These are phyloP conservation scores for Morelia viridis DNA, from an alignment of 2,797 vertebrate genomes.

Conservation along the genomic window DNA sequence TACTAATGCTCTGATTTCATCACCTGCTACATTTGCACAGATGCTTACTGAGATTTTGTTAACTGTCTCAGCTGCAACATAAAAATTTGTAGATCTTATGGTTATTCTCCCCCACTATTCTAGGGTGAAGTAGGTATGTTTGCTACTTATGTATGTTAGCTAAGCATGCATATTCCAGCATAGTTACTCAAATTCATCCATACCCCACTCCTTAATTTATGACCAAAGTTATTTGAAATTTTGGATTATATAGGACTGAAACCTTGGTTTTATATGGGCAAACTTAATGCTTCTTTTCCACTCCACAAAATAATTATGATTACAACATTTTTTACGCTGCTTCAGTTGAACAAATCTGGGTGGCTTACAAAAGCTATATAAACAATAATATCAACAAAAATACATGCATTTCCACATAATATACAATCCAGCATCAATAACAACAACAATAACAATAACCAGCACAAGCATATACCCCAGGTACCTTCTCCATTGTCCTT, in stretches of 20 bases:
- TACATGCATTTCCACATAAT: background rate
- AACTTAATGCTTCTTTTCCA: background rate
- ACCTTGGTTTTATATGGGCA: no score
- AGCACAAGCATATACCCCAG: background rate
- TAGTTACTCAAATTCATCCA: background rate
- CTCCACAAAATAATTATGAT: background rate
- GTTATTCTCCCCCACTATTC: background rate
- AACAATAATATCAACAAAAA: background rate
- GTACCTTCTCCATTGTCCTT: background rate
- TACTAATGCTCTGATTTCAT: background rate
- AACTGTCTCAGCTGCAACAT: background rate
- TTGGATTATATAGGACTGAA: background rate
- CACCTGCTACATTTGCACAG: background rate
- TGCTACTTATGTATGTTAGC: background rate
- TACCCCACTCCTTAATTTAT: background rate
- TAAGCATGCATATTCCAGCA: background rate
- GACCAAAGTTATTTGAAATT: no score
- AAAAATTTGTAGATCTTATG: background rate
- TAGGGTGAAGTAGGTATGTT: background rate
- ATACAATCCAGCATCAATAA: background rate
- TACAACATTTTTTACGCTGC: background rate
- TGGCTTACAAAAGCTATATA: background rate
- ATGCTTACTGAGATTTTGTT: background rate
- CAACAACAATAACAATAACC: background rate
- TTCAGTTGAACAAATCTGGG: background rate